A percentile compares a stretch with the other conserved stretches of the same genome.
These are phyloP conservation scores for Seriola quinqueradiata DNA, from an alignment of 2,113 vertebrate genomes.

Conservation along the genomic window DNA sequence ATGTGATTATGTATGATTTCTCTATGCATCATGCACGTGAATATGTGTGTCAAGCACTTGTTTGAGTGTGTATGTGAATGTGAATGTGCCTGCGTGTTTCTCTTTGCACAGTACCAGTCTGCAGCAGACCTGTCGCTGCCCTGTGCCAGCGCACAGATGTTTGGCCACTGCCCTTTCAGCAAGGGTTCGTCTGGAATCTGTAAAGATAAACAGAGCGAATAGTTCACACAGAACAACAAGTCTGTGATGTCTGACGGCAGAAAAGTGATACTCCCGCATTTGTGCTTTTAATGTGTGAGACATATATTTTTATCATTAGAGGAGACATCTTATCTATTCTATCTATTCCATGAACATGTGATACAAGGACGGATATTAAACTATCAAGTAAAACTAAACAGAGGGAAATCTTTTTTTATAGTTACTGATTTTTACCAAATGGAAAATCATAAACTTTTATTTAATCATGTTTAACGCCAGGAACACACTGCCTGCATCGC, in stretches of 20 bases:
- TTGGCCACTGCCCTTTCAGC: constrained; percentile 78
- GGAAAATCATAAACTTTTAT: background rate
- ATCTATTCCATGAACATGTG: constrained; percentile 19
- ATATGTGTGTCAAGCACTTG: constrained; percentile 22
- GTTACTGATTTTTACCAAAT: background rate
- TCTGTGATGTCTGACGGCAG: constrained; percentile 79
- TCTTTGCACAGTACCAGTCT: constrained; percentile 78
- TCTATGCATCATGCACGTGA: background rate
- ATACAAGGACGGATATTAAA: background rate
- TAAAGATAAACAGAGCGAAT: constrained; percentile 82
- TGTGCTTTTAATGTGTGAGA: constrained; percentile 27
- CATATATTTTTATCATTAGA: constrained; percentile 28
- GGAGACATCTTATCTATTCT: constrained; percentile 13
- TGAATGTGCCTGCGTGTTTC: constrained; percentile 52
- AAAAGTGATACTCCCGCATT: constrained; percentile 47
- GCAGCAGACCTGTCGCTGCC: constrained; percentile 82
- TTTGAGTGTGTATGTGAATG: background rate
- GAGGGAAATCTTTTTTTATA: background rate
- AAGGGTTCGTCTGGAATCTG: constrained; percentile 81
- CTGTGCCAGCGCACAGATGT: constrained; percentile 84
- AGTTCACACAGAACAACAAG: constrained; percentile 84
- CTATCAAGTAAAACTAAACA: background rate
- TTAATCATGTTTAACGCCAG: background rate
- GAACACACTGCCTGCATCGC: no score
- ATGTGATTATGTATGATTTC: background rate